These are phyloP conservation scores for Alloscopus bannaensis DNA, from an alignment of 2,888 invertebrate species.

Conservation along the genomic window DNA sequence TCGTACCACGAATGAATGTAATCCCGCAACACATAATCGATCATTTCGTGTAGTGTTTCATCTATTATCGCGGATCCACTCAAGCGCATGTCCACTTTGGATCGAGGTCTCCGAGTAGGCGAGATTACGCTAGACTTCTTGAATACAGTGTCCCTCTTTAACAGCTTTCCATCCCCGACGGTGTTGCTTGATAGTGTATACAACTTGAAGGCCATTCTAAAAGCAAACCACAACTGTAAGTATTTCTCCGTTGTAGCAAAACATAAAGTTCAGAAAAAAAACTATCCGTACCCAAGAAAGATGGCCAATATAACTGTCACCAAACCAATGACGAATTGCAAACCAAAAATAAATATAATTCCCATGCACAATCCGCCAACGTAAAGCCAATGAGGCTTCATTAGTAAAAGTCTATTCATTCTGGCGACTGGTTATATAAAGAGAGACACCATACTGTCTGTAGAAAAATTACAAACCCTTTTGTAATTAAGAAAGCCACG, in stretches of 20 bases:
- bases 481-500: not conserved
- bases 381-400: conserved; percentile 53
- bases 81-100: conserved; percentile 78
- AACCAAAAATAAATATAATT: conserved; percentile 52
- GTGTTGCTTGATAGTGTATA: conserved; percentile 55
- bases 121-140: conserved; percentile 13
- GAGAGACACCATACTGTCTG: not conserved
- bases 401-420: conserved; percentile 54
- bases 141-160: conserved; percentile 21
- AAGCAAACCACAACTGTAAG: conserved; percentile 21
- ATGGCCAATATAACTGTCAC: conserved; percentile 46
- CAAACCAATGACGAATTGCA: conserved; percentile 61
- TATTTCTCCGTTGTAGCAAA: not conserved
- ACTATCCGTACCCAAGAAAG: conserved; percentile 52
- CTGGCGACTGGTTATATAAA: not conserved
- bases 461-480: not conserved
- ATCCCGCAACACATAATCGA: conserved; percentile 87
- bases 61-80: conserved; percentile 92
- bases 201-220: conserved; percentile 60
- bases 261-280: conserved; percentile 8
- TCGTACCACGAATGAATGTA: conserved; percentile 84
- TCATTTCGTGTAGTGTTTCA: conserved; percentile 81
- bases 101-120: conserved; percentile 11
- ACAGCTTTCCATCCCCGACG: not conserved
- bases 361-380: conserved; percentile 44